Percentiles rank a stretch among this genome's conserved stretches.
Evolutionary conservation across 2,113 vertebrate genomes (phyloP).

Genomic region (Mystacornis crossleyi): DNA sequence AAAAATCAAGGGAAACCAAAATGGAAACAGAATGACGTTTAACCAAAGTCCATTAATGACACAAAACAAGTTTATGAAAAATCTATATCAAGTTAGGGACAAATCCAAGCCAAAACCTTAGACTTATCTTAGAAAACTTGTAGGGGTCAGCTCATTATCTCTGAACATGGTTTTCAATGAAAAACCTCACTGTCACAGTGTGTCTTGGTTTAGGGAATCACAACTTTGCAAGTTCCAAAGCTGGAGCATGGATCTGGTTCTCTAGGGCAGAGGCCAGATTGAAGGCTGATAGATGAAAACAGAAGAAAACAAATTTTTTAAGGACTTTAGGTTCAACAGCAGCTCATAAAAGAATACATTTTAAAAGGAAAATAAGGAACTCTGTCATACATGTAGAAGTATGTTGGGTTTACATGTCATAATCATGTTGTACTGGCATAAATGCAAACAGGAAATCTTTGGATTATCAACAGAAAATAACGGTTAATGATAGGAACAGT

Average conservation of each 20-base stretch:
- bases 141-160: not conserved
- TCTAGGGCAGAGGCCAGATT: not conserved
- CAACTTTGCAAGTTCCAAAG: not conserved
- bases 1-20: not conserved
- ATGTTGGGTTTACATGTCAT: not conserved
- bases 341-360: not conserved
- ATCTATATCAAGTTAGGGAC: not conserved
- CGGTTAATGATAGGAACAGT: not conserved
- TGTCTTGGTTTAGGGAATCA: not conserved
- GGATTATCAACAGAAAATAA: not conserved
- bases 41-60: not conserved
- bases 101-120: not conserved
- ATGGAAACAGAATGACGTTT: not conserved
- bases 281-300: not conserved
- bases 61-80: not conserved
- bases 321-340: not conserved
- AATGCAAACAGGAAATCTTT: not conserved
- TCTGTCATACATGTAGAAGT: not conserved
- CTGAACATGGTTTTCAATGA: not conserved
- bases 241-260: not conserved
- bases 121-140: not conserved
- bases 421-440: not conserved
- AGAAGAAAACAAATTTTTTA: not conserved
- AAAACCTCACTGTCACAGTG: not conserved
- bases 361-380: not conserved